Conservation (phyloP, 2,888 invertebrate genomes). For the Hanleya hanleyi region DNA sequence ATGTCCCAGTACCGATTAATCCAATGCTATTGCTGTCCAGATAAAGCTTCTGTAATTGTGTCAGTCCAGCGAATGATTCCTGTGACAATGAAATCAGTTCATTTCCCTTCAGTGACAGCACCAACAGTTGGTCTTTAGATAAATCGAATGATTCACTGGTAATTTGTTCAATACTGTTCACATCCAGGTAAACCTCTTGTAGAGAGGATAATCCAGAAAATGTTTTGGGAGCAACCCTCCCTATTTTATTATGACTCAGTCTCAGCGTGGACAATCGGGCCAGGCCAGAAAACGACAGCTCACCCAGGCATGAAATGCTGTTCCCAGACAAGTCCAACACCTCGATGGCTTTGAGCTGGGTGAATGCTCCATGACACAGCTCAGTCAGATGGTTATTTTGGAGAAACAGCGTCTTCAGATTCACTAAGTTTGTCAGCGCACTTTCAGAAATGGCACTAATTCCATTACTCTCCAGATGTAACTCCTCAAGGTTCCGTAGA, state of each 20-base stretch:
- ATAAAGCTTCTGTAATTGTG: constrained; percentile 8
- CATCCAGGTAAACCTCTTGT: constrained; percentile 6
- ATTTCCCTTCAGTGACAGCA: background rate
- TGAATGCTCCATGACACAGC: background rate
- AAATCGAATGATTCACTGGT: background rate
- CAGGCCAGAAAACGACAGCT: constrained; percentile 40
- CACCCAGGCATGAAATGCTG: background rate
- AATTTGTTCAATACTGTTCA: background rate
- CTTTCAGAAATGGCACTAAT: background rate
- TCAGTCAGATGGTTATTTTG: background rate
- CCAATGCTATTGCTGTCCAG: constrained; percentile 39
- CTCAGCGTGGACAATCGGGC: constrained; percentile 38
- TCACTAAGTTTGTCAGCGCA: background rate
- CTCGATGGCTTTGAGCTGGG: constrained; percentile 5
- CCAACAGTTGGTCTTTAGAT: background rate
- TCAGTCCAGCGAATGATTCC: constrained; percentile 5
- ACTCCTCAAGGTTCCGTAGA: constrained; percentile 4
- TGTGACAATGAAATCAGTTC: background rate
- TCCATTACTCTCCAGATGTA: constrained; percentile 15
- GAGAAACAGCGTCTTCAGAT: background rate
- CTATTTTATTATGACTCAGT: constrained; percentile 48
- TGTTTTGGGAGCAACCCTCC: constrained; percentile 38
- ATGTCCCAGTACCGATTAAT: constrained; percentile 28
- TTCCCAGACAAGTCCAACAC: constrained; percentile 2
- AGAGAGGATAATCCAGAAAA: constrained; percentile 40